Base-by-base conservation (phyloP, 1,140 invertebrate genomes). In the Lasioglossum baleicum region DNA sequence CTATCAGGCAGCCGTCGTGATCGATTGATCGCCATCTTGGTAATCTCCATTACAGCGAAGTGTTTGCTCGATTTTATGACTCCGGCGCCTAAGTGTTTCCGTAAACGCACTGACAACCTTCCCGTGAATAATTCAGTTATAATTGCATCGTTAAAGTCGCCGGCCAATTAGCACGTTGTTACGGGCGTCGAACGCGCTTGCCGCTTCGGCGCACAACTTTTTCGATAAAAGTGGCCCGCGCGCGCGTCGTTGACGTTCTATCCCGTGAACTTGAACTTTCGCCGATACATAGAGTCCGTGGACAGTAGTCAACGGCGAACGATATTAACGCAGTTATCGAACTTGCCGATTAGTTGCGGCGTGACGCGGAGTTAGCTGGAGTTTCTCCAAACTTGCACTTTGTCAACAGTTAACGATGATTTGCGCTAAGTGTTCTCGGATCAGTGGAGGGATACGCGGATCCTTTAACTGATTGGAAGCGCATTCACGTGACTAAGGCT, bases 391-490 rank as follows among this genome's bases (percentile, higher is more conserved):
- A 71, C 67, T 71, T 42, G 31, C n/a, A 64, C 67, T 72, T 79
- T 66, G 70, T 79, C 69, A 66, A 66, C 15, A 48, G 70, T 13
- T 79, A 73, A 73, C 61, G 61, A 73, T 58, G 69, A 79, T 79
- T 79, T 73, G 76, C 73, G 35, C 69, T 51, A 56, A 73, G 48
- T 20, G 48, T 64, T 75, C 64, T n/a, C 64, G 64, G 53, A 74
- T 75, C 71, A 80, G 53, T 67, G 56, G 53, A 44, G 20, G 20
- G 63, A 48, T 63, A 61, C 51, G 67, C 71, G 42, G 70, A 61
- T 42, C 78, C 78, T 75, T 75, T 80, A 80, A 75, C 78, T 22
- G 78, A 80, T 80, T 75, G 72, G 78, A 75, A 68, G 71, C 48
- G 72, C 78, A 80, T 75, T 67, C 78, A 42, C 64, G 78, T 68